These are phyloP conservation scores for Nautilus pompilius DNA, from an alignment of 1,140 invertebrate species.

Conservation along the genomic window DNA sequence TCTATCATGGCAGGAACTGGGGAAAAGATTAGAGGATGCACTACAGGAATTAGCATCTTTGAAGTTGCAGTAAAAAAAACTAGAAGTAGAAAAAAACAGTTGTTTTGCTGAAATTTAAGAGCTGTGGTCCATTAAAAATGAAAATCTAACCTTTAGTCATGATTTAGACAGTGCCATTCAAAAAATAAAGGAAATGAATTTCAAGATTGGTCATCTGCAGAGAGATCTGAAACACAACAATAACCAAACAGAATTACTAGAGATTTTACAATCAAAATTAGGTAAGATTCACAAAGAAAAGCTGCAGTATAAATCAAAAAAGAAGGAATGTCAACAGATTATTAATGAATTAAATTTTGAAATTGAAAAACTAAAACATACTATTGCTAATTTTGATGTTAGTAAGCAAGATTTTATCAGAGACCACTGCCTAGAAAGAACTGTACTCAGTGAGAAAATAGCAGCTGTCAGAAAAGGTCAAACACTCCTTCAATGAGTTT, in stretches of 20 bases:
- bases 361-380: no score
- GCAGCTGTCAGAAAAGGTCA: no score
- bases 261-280: background rate
- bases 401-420: no score
- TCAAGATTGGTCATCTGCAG: background rate
- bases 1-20: background rate
- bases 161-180: background rate
- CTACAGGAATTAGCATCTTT: background rate
- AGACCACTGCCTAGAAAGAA: no score
- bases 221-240: background rate
- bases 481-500: no score
- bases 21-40: background rate
- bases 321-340: slow-evolving; percentile 2
- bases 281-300: background rate
- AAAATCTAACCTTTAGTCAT: background rate
- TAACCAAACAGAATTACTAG: background rate
- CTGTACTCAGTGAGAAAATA: no score
- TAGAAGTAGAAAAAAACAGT: background rate
- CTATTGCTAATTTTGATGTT: no score
- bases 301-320: background rate
- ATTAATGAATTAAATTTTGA: no score
- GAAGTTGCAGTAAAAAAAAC: background rate
- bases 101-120: background rate
- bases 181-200: background rate
- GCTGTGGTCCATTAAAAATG: background rate